These are phyloP conservation scores for Microtus richardsoni DNA, from an alignment of 2,113 vertebrate species.

Conservation along the genomic window DNA sequence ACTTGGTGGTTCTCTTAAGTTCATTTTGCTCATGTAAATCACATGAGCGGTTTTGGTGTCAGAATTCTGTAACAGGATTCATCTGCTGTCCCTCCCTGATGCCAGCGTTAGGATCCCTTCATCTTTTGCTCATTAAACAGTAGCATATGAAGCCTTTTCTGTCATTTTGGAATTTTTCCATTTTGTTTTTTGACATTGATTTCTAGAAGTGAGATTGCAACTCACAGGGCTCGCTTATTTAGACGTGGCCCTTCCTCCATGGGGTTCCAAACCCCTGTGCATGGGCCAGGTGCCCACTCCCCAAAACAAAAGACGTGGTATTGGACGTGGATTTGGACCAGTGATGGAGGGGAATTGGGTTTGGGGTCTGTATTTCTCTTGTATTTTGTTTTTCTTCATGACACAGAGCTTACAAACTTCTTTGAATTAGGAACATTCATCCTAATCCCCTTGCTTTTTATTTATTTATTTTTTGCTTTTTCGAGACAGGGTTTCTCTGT, in stretches of 20 bases:
- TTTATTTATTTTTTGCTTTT: no score
- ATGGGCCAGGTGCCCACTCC: background rate
- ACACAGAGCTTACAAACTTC: background rate
- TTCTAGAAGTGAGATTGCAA: background rate
- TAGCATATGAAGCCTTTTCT: accelerated
- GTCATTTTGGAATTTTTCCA: background rate
- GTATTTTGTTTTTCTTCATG: background rate
- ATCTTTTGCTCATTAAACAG: background rate
- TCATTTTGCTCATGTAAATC: background rate
- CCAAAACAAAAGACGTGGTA: background rate
- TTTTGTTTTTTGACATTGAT: accelerated
- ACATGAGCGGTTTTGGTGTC: accelerated
- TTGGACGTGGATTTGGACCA: background rate
- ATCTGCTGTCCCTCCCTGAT: background rate
- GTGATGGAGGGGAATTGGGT: background rate
- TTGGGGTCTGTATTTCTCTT: background rate
- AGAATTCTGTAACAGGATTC: background rate
- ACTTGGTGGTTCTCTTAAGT: background rate
- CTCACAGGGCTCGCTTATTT: accelerated
- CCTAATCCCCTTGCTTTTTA: background rate
- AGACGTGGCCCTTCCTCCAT: background rate
- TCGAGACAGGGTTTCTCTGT: no score
- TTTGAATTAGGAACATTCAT: background rate
- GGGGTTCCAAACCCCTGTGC: accelerated
- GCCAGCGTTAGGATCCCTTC: accelerated